phyloP scores from a whole-genome alignment of 2,888 invertebrate genomes.

The Conchocele bisecta region DNA sequence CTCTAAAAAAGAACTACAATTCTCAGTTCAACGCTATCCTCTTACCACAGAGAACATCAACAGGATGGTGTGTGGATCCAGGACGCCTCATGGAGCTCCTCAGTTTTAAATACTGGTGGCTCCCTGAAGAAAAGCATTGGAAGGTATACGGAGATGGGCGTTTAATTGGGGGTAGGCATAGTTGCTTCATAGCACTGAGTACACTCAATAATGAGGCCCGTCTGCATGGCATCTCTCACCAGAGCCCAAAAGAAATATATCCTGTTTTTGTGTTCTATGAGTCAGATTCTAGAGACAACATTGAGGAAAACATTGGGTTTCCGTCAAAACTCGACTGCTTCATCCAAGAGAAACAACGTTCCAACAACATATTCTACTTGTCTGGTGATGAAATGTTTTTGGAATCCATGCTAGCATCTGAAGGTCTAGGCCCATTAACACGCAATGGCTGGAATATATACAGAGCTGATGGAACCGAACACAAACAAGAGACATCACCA shows the following conservation, averaged over 20 bases:
- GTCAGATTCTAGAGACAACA: background rate
- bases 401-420: background rate
- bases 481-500: no score
- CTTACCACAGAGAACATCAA: background rate
- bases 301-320: background rate
- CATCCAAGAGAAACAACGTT: no score
- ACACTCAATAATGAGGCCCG: background rate
- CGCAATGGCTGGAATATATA: background rate
- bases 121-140: background rate
- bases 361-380: background rate
- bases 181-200: background rate
- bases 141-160: slow-evolving; percentile 2
- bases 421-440: background rate
- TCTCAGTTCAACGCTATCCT: background rate
- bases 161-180: background rate
- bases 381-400: background rate
- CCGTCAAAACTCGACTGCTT: background rate
- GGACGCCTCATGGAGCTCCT: background rate
- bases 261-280: background rate
- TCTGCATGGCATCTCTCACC: background rate
- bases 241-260: background rate
- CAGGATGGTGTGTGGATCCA: background rate
- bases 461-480: no score
- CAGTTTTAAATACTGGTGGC: background rate
- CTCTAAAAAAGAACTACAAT: background rate